Conservation (phyloP, 2,888 invertebrate species). For the Microctonus brassicae region DNA sequence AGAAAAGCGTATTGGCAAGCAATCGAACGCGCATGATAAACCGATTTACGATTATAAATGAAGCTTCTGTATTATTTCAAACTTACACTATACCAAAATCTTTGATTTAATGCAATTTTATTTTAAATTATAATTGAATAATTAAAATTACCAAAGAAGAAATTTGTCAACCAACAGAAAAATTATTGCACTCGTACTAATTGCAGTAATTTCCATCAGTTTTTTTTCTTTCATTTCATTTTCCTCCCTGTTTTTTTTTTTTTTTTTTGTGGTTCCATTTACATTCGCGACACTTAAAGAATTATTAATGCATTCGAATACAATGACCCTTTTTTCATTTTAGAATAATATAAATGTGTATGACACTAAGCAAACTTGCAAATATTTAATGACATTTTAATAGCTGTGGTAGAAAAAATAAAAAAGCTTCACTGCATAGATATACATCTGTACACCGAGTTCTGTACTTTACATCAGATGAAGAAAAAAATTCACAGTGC, state of each 20-base stretch:
- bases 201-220: too few relatives aligned
- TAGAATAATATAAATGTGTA: neutral
- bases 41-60: conserved; percentile 13
- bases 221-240: too few relatives aligned
- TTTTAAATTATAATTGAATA: too few relatives aligned
- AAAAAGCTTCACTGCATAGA: neutral
- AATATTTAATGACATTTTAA: conserved; percentile 58
- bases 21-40: neutral
- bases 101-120: too few relatives aligned
- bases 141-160: too few relatives aligned
- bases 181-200: too few relatives aligned
- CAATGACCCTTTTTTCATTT: neutral
- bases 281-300: too few relatives aligned
- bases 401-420: conserved; percentile 42
- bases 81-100: neutral
- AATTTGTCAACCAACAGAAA: too few relatives aligned
- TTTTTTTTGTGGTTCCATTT: too few relatives aligned
- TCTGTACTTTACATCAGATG: conserved; percentile 15
- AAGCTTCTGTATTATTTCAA: neutral
- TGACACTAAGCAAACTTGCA: conserved; percentile 35
- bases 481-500: neutral
- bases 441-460: neutral
- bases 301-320: too few relatives aligned
- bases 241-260: too few relatives aligned
- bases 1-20: conserved; percentile 1